These are phyloP conservation scores for Dynastes grantii DNA, from an alignment of 2,888 invertebrate species.

Conservation along the genomic window DNA sequence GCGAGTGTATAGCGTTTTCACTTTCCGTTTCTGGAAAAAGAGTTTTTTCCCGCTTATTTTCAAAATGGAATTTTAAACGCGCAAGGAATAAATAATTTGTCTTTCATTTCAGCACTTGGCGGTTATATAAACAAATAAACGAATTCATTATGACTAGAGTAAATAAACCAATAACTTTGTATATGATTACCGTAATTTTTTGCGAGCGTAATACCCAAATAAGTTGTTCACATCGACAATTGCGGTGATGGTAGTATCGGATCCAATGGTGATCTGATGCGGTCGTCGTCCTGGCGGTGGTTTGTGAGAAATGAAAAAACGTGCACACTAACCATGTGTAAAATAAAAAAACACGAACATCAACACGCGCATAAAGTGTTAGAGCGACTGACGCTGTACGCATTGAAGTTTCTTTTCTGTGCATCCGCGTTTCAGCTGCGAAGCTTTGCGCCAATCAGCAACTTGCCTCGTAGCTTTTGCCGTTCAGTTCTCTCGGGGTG, in stretches of 20 bases:
- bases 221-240: constrained; percentile 22
- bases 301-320: constrained; percentile 51
- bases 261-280: constrained; percentile 18
- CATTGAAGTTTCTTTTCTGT: constrained; percentile 68
- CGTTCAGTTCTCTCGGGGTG: constrained; percentile 49
- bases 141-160: neutral
- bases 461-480: constrained; percentile 56
- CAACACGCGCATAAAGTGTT: constrained; percentile 69
- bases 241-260: constrained; percentile 25
- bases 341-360: constrained; percentile 69
- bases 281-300: constrained; percentile 28
- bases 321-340: constrained; percentile 70
- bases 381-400: constrained; percentile 69
- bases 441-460: constrained; percentile 68
- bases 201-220: constrained; percentile 40
- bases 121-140: neutral
- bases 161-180: neutral
- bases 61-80: neutral
- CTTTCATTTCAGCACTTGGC: neutral
- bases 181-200: constrained; percentile 32
- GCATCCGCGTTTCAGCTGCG: constrained; percentile 70
- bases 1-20: constrained; percentile 34
- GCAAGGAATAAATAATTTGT: neutral
- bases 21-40: constrained; percentile 48
- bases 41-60: constrained; percentile 38